Conservation (phyloP, 2,113 vertebrate species). For the Garra rufa region DNA sequence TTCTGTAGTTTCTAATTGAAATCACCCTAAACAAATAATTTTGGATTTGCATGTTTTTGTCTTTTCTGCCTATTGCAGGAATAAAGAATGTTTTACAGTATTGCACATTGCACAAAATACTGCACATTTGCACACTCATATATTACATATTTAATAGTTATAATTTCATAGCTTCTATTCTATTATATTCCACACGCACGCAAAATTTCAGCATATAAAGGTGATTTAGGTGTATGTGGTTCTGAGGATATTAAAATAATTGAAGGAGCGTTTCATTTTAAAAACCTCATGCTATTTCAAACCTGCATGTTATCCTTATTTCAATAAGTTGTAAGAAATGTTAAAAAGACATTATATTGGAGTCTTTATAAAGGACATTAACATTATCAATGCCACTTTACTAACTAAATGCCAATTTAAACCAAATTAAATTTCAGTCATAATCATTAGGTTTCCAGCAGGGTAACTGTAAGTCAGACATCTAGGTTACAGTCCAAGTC, state of each 20-base stretch:
- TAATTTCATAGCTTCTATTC: neutral
- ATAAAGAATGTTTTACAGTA: too few species aligned
- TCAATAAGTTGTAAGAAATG: too few species aligned
- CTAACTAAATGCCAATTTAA: neutral
- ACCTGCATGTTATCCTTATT: too few species aligned
- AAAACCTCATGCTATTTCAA: neutral
- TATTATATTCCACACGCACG: neutral
- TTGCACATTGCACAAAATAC: neutral
- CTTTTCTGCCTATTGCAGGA: too few species aligned
- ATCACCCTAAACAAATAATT: too few species aligned
- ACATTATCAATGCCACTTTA: neutral
- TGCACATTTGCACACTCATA: neutral
- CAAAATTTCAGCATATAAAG: neutral
- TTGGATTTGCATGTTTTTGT: too few species aligned
- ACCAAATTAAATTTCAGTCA: neutral
- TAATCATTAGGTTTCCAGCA: neutral
- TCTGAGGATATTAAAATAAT: neutral
- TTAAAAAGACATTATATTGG: too few species aligned
- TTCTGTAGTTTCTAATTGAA: too few species aligned
- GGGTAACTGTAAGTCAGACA: slow-evolving; percentile 23
- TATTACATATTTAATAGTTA: neutral
- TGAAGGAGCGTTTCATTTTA: neutral
- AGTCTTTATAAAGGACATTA: neutral
- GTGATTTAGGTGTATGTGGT: neutral
- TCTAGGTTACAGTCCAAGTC: slow-evolving; percentile 43